Evolutionary conservation across 2,113 vertebrate species (phyloP), one percentile per base, ranked within the genome.

Genomic region (Poecilia latipinna): DNA sequence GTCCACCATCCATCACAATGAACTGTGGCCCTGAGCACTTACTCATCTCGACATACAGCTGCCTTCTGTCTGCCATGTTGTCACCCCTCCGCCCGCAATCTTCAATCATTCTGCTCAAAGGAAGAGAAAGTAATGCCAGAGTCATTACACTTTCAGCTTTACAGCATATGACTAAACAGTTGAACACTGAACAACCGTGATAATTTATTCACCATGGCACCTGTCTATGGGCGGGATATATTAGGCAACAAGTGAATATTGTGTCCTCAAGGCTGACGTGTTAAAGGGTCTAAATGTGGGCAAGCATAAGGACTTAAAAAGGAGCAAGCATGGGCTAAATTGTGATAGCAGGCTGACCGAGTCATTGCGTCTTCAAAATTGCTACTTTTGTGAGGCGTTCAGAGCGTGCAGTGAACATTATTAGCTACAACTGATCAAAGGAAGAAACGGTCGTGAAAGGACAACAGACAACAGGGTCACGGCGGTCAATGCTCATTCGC

Each of bases 21-120:
- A 60, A 72, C 76, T 51, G 70, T n/a, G 51, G 78, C 65, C 64
- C 35, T 54, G 51, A 87, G 80, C 88, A 98, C 98, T 97, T 95
- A 99, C 98, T 97, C 98, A 99, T 99, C 94, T 99, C 98, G 90
- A 97, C 97, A 96, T 99, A 99, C 93, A 99, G 96, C 94, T 99
- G 97, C 95, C 97, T 96, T 96, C 97, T 96, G 91, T 99, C 98
- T 93, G 98, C 97, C 98, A 99, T 99, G 95, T 93, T 97, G 94
- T 96, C 95, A 90, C 95, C 95, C 92, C 95, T 96, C 94, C 92
- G 92, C 84, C 94, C 93, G 89, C 94, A 94, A 92, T 97, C 97
- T 95, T 99, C 97, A 96, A 97, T 98, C 97, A 97, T 97, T 98
- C 98, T 99, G 94, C 78, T 86, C 88, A 92, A 87, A 93, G 93